These are phyloP conservation scores for Nebria ingens DNA, from an alignment of 1,140 invertebrate genomes.

Conservation along the genomic window DNA sequence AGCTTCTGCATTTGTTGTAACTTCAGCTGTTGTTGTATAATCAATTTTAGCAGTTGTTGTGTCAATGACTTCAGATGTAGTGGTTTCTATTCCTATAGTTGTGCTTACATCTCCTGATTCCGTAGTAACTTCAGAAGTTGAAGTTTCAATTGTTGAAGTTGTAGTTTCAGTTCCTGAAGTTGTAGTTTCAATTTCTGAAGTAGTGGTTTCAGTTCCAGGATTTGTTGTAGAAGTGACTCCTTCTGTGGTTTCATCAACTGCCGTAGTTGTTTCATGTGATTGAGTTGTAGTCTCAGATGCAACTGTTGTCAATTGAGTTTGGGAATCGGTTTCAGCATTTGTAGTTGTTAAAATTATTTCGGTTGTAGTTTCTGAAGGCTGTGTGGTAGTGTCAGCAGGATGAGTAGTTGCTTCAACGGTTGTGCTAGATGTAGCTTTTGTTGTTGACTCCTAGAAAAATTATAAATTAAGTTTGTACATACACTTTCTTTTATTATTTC, in stretches of 20 bases:
- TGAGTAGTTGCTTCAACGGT: neutral
- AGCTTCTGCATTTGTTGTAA: conserved; percentile 22
- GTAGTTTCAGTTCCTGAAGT: conserved; percentile 12
- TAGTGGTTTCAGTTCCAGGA: too few relatives aligned
- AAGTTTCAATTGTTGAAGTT: conserved; percentile 14
- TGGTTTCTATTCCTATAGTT: too few relatives aligned
- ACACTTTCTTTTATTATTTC: too few relatives aligned
- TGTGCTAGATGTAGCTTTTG: too few relatives aligned
- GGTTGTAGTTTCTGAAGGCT: conserved; percentile 22
- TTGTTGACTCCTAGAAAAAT: too few relatives aligned
- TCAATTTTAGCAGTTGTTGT: neutral
- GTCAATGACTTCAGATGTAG: neutral
- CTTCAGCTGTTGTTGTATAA: conserved; percentile 22
- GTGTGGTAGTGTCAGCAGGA: conserved; percentile 13
- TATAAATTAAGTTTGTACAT: too few relatives aligned
- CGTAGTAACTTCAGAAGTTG: conserved; percentile 10
- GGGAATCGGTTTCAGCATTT: conserved; percentile 14
- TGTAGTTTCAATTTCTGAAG: conserved; percentile 3
- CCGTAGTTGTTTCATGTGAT: conserved; percentile 16
- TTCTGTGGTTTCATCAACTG: neutral
- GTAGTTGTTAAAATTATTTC: conserved; percentile 17
- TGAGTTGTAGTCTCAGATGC: conserved; percentile 19
- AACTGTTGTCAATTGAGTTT: conserved; percentile 21
- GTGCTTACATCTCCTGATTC: conserved; percentile 19
- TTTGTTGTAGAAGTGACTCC: too few relatives aligned